Evolutionary conservation across 2,888 invertebrate species (phyloP), one percentile per base, ranked within the genome.

Genomic region (Pollenia labialis): DNA sequence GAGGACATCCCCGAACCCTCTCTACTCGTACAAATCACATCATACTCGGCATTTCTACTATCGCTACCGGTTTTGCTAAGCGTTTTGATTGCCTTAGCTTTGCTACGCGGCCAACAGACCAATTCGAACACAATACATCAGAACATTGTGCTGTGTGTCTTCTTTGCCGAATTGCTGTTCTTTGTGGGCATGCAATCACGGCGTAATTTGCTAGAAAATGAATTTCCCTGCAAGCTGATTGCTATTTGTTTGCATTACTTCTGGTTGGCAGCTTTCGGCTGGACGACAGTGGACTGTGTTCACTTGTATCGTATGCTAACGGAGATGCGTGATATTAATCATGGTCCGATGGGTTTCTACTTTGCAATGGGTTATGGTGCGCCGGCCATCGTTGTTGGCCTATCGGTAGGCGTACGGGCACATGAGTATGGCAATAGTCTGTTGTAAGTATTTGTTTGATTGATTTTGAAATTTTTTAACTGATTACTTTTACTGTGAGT

Each of bases 301-400:
- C 99, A 99, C 93, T 94, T 99, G 81, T 97, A 99, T 91, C 95
- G 99, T 64, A 97, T 99, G 96, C 94, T 99, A 89, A 98, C 98
- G 3, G 99, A 99, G 94, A 97, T 99, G 95, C 95, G 99, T 4
- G 98, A 99, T 93, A 98, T 99, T 68, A 99, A 99, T 94, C 98
- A 98, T 93, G 99, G 98, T 6, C 97, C 97, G 50, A 97, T 99
- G 96, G 95, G 96, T 84, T 98, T 98, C 92, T 99, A 98, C 92
- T 97, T 98, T 90, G 97, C 97, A 16, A 95, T 97, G 91, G 99
- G 98, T 16, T 99, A 98, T 92, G 98, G 97, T 80, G 95, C 97
- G 86, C 99, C 99, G 0, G 98, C 98, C 0, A 96, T 99, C 14
- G 95, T 97, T 66, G 97, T 99, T 0, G 98, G 98, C 48, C 94